Conservation (phyloP, 1,140 invertebrate genomes). For the Drosophila kepulauana region DNA sequence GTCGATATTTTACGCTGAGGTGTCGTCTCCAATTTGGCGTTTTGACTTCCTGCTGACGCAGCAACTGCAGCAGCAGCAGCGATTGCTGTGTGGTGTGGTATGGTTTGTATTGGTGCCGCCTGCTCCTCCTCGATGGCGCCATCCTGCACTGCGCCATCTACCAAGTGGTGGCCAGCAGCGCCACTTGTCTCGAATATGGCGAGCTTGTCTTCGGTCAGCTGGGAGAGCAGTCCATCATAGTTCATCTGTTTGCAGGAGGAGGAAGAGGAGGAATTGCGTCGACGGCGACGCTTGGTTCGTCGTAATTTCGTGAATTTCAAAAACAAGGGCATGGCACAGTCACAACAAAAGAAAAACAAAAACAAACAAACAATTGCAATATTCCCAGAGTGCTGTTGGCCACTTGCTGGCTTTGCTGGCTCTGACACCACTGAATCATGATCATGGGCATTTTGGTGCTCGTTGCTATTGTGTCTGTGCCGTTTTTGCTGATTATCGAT, state of each 20-base stretch:
- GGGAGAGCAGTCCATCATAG: conserved; percentile 81
- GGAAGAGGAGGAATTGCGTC: conserved; percentile 51
- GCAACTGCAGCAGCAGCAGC: conserved; percentile 32
- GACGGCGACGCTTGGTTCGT: conserved; percentile 63
- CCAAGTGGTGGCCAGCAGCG: conserved; percentile 21
- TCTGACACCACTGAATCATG: conserved; percentile 56
- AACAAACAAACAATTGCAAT: too few relatives aligned
- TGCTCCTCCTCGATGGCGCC: conserved; percentile 78
- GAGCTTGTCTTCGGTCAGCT: conserved; percentile 82
- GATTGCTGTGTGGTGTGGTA: conserved; percentile 51
- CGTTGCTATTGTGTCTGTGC: not conserved
- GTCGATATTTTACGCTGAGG: conserved; percentile 82
- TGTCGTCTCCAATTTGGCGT: conserved; percentile 68
- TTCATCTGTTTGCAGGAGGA: conserved; percentile 74
- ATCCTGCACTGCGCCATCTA: conserved; percentile 46
- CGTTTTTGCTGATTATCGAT: conserved; percentile 71
- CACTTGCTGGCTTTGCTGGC: conserved; percentile 40
- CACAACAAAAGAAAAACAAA: conserved; percentile 1
- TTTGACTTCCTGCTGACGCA: conserved; percentile 56
- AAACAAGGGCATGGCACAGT: conserved; percentile 62
- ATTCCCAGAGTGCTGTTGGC: conserved; percentile 39
- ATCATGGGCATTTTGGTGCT: conserved; percentile 22
- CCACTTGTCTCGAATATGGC: conserved; percentile 61
- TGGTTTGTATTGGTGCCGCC: conserved; percentile 74
- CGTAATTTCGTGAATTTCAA: conserved; percentile 63